Evolutionary conservation across 2,113 vertebrate species (phyloP).

Genomic region (Dasypus novemcinctus): DNA sequence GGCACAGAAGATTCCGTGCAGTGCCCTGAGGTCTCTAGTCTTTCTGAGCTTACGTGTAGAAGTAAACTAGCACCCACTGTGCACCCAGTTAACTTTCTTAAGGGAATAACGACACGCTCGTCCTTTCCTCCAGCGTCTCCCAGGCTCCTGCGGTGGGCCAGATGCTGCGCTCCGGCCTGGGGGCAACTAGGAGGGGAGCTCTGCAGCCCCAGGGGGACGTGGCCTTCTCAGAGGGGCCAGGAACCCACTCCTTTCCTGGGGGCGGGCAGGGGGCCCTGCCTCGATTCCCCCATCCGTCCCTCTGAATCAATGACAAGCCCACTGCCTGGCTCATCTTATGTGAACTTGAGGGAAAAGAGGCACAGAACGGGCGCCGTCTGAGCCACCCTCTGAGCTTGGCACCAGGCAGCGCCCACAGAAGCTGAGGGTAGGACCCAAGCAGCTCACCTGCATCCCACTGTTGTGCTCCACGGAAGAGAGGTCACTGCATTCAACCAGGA

Average conservation of each 20-base stretch:
- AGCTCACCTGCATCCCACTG: not conserved
- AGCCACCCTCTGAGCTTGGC: not conserved
- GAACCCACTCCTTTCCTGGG: not conserved
- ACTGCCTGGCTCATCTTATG: not conserved
- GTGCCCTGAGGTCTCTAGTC: not conserved
- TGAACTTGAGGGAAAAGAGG: not conserved
- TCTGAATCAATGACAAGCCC: not conserved
- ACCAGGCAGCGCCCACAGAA: not conserved
- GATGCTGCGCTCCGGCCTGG: not conserved
- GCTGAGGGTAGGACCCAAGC: not conserved
- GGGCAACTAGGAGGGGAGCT: not conserved
- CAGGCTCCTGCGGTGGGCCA: not conserved
- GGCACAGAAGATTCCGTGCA: not conserved
- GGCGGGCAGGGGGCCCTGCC: not conserved
- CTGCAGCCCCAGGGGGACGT: not conserved
- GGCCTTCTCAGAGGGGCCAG: not conserved
- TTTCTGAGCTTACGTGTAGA: not conserved
- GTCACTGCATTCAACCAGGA: not conserved
- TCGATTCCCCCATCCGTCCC: not conserved
- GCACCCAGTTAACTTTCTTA: not conserved
- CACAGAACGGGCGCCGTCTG: not conserved
- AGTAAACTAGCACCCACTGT: not conserved
- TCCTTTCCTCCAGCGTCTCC: not conserved
- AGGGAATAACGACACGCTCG: rapidly evolving
- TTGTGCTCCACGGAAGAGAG: not conserved